A percentile compares a stretch with the other conserved stretches of the same genome.
Conservation (phyloP, 2,113 vertebrate genomes). For the Campylomormyrus numenius region DNA sequence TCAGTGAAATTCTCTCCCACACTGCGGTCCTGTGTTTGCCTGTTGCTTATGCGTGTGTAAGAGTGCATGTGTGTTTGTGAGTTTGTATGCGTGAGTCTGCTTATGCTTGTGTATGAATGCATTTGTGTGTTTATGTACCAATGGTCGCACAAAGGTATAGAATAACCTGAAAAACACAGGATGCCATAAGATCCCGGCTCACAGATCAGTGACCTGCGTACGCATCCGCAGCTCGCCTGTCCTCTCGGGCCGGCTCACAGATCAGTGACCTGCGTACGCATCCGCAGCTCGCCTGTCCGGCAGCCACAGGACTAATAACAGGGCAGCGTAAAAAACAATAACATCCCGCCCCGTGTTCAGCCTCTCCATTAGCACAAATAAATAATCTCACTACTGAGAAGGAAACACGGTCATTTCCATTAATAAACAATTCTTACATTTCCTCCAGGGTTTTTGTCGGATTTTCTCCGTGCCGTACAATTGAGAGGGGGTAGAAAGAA, state of each 20-base stretch:
- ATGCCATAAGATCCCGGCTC: too few relatives aligned
- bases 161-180: too few relatives aligned
- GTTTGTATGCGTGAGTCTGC: not conserved
- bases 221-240: too few relatives aligned
- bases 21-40: not conserved
- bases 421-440: slow-evolving; percentile 41
- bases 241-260: too few relatives aligned
- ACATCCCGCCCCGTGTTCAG: slow-evolving; percentile 31
- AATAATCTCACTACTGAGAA: slow-evolving; percentile 45
- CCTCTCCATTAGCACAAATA: slow-evolving; percentile 40
- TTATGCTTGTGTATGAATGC: not conserved
- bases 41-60: not conserved
- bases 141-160: too few relatives aligned
- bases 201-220: too few relatives aligned
- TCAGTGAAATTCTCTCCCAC: slow-evolving; percentile 3
- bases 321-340: slow-evolving; percentile 44
- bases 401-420: slow-evolving; percentile 36
- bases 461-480: slow-evolving; percentile 45
- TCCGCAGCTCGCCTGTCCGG: slow-evolving; percentile 22
- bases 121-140: not conserved
- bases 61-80: slow-evolving; percentile 2
- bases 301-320: slow-evolving; percentile 50
- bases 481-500: slow-evolving; percentile 30
- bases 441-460: slow-evolving; percentile 40
- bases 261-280: too few relatives aligned